Percentiles rank a stretch among this genome's conserved stretches.
Evolutionary conservation across 2,888 invertebrate genomes (phyloP).

Genomic region (Anorthoa munda): DNA sequence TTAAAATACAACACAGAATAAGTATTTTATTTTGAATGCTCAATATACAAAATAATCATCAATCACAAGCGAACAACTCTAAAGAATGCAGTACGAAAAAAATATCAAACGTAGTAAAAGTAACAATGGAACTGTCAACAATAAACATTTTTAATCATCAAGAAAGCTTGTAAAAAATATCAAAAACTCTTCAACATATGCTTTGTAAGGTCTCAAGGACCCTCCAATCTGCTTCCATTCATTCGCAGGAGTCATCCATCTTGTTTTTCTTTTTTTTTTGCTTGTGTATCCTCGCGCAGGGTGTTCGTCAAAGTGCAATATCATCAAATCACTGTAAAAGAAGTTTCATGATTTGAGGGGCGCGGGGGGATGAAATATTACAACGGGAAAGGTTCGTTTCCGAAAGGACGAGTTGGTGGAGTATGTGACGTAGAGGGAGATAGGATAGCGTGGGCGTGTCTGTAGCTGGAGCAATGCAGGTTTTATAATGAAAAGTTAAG

Average conservation of each 20-base stretch:
- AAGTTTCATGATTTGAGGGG: slow-evolving; percentile 88
- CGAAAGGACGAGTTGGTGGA: slow-evolving; percentile 74
- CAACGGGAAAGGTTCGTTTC: slow-evolving; percentile 85
- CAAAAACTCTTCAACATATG: slow-evolving; percentile 53
- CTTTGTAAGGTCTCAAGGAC: slow-evolving; percentile 59
- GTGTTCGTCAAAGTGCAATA: slow-evolving; percentile 89
- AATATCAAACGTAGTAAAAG: slow-evolving; percentile 28
- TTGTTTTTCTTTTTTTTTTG: slow-evolving; percentile 82
- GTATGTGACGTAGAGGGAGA: slow-evolving; percentile 61
- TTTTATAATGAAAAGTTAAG: no score
- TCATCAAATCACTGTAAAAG: slow-evolving; percentile 91
- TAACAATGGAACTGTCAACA: slow-evolving; percentile 50
- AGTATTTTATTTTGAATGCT: not conserved
- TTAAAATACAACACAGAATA: not conserved
- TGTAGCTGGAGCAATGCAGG: not conserved
- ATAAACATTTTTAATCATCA: slow-evolving; percentile 77
- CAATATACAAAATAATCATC: slow-evolving; percentile 34
- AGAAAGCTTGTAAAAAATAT: slow-evolving; percentile 71
- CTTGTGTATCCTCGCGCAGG: slow-evolving; percentile 73
- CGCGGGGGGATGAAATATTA: slow-evolving; percentile 88
- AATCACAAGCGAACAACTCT: slow-evolving; percentile 3
- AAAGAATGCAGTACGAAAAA: slow-evolving; percentile 11
- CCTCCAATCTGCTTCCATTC: slow-evolving; percentile 68
- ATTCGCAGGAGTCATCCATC: slow-evolving; percentile 80
- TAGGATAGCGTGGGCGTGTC: slow-evolving; percentile 51